Evolutionary conservation across 2,888 invertebrate genomes (phyloP).

Genomic region (Neoaliturus tenellus): DNA sequence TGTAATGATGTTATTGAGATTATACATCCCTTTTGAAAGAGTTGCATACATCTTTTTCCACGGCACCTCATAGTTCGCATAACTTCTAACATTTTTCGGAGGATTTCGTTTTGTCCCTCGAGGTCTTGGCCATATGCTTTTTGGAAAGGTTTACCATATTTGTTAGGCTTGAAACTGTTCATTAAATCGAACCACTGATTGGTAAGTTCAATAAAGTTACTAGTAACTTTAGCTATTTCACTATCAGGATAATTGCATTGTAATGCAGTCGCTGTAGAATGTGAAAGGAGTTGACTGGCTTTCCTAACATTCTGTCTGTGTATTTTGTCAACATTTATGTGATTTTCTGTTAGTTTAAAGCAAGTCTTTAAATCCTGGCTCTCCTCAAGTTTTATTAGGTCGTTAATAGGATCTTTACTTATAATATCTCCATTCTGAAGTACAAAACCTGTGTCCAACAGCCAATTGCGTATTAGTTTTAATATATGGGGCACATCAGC

Average conservation of each 20-base stretch:
- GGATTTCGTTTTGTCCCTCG: slow-evolving; percentile 31
- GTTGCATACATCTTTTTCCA: slow-evolving; percentile 27
- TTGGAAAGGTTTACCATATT: slow-evolving; percentile 25
- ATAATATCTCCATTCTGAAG: neutral
- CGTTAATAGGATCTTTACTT: neutral
- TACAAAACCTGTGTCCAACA: slow-evolving; percentile 29
- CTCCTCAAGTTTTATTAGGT: slow-evolving; percentile 16
- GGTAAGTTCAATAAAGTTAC: slow-evolving; percentile 1
- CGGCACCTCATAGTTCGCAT: slow-evolving; percentile 32
- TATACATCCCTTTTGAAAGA: slow-evolving; percentile 51
- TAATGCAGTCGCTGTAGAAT: slow-evolving; percentile 46
- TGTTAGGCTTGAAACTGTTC: neutral
- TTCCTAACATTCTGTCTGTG: slow-evolving; percentile 43
- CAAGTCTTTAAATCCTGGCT: neutral
- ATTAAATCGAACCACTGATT: slow-evolving; percentile 49
- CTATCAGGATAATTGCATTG: neutral
- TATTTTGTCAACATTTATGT: slow-evolving; percentile 34
- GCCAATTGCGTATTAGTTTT: slow-evolving; percentile 38
- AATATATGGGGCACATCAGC: slow-evolving; percentile 26
- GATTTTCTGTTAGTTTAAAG: slow-evolving; percentile 5
- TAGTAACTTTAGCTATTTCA: neutral
- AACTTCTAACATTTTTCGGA: neutral
- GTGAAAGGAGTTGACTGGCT: slow-evolving; percentile 34
- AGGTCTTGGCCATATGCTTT: slow-evolving; percentile 47
- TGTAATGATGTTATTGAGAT: slow-evolving; percentile 31